Evolutionary conservation across 2,113 vertebrate genomes (phyloP), one percentile per base, ranked within the genome.

Genomic region (Conger conger): DNA sequence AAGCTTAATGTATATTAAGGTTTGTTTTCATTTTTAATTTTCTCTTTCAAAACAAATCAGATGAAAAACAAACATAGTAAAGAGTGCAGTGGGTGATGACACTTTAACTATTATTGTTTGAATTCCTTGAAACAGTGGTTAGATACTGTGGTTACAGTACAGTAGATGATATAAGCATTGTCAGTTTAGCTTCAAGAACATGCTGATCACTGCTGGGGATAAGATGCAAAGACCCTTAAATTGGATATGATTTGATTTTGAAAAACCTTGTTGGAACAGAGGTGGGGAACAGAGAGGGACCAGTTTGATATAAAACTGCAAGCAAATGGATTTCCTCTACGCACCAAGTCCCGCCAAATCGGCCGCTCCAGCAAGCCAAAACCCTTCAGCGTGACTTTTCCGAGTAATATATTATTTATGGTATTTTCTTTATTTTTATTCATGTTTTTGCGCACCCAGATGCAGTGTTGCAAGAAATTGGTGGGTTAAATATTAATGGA

Each of bases 401-500:
- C 87, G 79, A 80, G 13, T 5, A 81, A 88, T 92, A 88, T 89
- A 88, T 91, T 91, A 92, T 92, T 93, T 88, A 91, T 88, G 85
- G 89, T 84, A 78, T 89, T 90, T 88, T 86, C 88, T 82, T 83
- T 88, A 76, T 83, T 35, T 42, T 84, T 84, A 84, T 86, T 68
- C 60, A 45, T 91, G 87, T 90, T 92, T 90, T 23, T 89, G 88
- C 82, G 20, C 82, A 63, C 77, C 73, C 84, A 63, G 84, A 81
- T 54, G 83, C 85, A 86, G 84, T 84, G 84, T 77, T 88, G 81
- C 76, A 84, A 89, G 86, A 90, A 91, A 93, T 91, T 92, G 90
- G 86, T 87, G 92, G 90, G 80, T 93, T 92, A 93, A 93, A 93
- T 91, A 93, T 94, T 93, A 88, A 93, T 93, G 90, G 90, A 87